Base-by-base conservation (phyloP, 2,888 invertebrate genomes). In the Drosophila mulleri region DNA sequence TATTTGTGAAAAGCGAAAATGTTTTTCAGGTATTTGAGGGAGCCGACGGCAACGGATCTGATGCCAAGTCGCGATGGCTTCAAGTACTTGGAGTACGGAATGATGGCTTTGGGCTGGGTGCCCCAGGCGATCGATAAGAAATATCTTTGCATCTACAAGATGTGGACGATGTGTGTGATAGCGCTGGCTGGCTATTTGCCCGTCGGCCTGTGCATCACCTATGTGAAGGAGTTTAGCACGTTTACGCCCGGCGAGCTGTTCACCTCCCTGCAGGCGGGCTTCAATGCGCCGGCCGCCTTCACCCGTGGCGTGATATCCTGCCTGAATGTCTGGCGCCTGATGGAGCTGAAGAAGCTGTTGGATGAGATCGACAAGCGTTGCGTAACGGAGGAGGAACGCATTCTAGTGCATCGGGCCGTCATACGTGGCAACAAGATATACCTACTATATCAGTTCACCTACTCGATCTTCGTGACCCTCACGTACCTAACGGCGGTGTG, bases 221-320 rank as follows among this genome's bases (percentile, higher is more conserved):
- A 69, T 18, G 9, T 48, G 1, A 50, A 14, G 9, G 73, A 77
- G n/a, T 37, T 80, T 0, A 72, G 47, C 6, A 69, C 56, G 3
- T 77, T 88, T 35, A 72, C 67, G 7, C 73, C 84, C 0, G 72
- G 70, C 7, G 79, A 81, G 35, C 71, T 88, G 0, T 62, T 89
- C 1, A 82, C 81, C 0, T 83, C 86, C 0, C 32, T 77, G 29
- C 79, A 82, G 16, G 57, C 65, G 3, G 62, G 58, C 7, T 8
- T 82, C 3, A 81, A 82, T 64, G 35, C 52, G 0, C 62, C 75
- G 8, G 73, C 72, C 11, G 67, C 72, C 2, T 65, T 78, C 0
- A 18, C 54, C 7, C 75, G 78, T 6, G 59, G 59, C 11, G 0
- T 72, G 0, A 23, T 72, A 6, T 61, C 63, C 5, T 61, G 35